Base-by-base conservation (phyloP, 2,797 vertebrate species). In the Phataginus tetradactyla region DNA sequence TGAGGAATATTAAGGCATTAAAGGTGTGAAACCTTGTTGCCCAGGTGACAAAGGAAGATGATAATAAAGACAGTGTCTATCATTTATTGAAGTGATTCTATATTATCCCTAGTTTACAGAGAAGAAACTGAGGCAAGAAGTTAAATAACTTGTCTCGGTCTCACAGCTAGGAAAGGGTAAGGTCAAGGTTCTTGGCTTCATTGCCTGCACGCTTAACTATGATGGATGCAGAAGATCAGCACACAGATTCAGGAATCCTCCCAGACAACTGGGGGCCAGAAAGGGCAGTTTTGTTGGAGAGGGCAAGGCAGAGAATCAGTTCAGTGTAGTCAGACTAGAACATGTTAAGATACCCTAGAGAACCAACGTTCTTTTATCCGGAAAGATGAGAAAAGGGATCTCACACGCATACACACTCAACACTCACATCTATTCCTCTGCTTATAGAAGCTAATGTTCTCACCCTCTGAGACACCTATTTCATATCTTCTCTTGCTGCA, bases 131-230 rank as follows among this genome's bases (percentile, higher is more conserved):
- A 63, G 42, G 59, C 55, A 69, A 34, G 34, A 69, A 78, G n/a
- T 59, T 49, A 39, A 51, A 29, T 42, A 51, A 15, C 20, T 21
- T 53, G 42, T 12, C 42, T 37, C 0, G 14, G 18, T 57, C 53
- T 83, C 39, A 77, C 39, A 27, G 7, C n/a, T 25, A 37, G 49
- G 68, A 6, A 74, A n/a, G 20, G 29, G 5, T 17, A 32, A 64
- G 57, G 25, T 55, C 13, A 20, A 45, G 27, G 37, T 25, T 64
- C 11, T n/a, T 21, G 80, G 55, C 55, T 13, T 14, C 8, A 13
- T 23, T 10, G 18, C 39, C 51, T 27, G 11, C 15, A n/a, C 1
- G n/a, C 37, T 25, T 32, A 10, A 18, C 20, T 2, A 1, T 18
- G 1, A 13, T 21, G 42, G 34, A 42, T 13, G 2, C 34, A 71